Base-by-base conservation (phyloP, 2,113 vertebrate genomes). In the Anarrhichthys ocellatus region DNA sequence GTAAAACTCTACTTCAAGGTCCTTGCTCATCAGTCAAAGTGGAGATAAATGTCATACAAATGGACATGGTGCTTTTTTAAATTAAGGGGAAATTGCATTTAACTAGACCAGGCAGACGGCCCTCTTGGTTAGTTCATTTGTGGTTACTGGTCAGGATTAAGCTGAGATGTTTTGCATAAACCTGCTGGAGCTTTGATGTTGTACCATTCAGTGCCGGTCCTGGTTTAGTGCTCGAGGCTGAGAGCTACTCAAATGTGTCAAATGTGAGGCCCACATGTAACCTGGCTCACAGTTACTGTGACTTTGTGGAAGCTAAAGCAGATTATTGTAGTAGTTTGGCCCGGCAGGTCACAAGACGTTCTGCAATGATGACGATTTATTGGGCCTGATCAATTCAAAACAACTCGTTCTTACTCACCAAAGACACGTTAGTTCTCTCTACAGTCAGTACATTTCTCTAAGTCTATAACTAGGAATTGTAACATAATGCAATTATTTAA, bases 261-360 rank as follows among this genome's bases (percentile, higher is more conserved):
- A 83, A 78, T 81, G 36, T 52, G 73, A 80, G 63, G 69, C 56
- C 71, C 34, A 56, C 82, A 76, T 87, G 81, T 91, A 82, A 86
- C 85, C 76, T 29, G 76, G 78, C 87, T 68, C 76, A 73, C 36
- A 71, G 24, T 71, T 34, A 81, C 61, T 88, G 66, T 83, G 78
- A 87, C 78, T 87, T 68, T 83, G 72, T 48, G 38, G 80, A 84
- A 32, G 66, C 75, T 84, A 85, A 90, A 92, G 90, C 76, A 83
- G 93, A 92, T 95, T 92, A 93, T 81, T 88, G 40, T 79, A 74
- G 82, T 91, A 81, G 92, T 93, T 88, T 91, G 88, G 66, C 70
- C 85, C 67, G 72, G 85, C 87, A 76, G 81, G 87, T 84, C 89
- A 88, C 32, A 22, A 83, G 80, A 83, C 7, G 15, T 80, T 79